Conservation (phyloP, 2,113 vertebrate species). For the Sinosuthora webbiana region DNA sequence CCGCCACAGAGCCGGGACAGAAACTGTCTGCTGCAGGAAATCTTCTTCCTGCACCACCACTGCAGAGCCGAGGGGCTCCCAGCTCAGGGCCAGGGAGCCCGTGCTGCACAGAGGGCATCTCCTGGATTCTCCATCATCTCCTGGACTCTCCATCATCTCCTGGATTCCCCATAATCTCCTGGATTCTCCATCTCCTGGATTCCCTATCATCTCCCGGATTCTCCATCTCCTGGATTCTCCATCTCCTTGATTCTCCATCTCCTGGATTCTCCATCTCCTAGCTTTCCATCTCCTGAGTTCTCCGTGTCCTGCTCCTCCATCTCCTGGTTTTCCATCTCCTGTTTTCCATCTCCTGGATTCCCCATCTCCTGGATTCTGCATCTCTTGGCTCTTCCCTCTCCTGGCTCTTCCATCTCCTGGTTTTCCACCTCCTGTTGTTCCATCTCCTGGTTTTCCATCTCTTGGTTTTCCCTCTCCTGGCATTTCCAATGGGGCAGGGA, state of each 20-base stretch:
- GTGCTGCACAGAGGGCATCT: rapidly evolving
- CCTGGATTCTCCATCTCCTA: not conserved
- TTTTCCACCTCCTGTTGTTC: not conserved
- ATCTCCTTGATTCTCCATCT: not conserved
- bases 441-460: not conserved
- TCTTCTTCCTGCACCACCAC: not conserved
- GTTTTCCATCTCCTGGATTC: not conserved
- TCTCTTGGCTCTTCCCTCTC: not conserved
- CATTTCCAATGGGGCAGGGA: not conserved
- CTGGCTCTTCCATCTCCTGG: not conserved
- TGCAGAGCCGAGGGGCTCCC: not conserved
- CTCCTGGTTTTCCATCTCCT: not conserved
- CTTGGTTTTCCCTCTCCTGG: not conserved
- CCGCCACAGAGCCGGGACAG: not conserved
- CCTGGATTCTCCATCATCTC: not conserved
- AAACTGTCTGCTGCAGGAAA: not conserved
- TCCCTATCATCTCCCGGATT: not conserved
- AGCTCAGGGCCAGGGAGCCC: rapidly evolving
- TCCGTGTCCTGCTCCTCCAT: not conserved
- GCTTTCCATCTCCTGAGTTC: too few relatives aligned
- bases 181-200: not conserved
- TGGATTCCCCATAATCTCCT: not conserved
- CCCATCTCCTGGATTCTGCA: not conserved
- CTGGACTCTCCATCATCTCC: not conserved
- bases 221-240: not conserved